These are phyloP conservation scores for Tenebrosternarchus preto DNA, from an alignment of 2,113 vertebrate species.

Conservation along the genomic window DNA sequence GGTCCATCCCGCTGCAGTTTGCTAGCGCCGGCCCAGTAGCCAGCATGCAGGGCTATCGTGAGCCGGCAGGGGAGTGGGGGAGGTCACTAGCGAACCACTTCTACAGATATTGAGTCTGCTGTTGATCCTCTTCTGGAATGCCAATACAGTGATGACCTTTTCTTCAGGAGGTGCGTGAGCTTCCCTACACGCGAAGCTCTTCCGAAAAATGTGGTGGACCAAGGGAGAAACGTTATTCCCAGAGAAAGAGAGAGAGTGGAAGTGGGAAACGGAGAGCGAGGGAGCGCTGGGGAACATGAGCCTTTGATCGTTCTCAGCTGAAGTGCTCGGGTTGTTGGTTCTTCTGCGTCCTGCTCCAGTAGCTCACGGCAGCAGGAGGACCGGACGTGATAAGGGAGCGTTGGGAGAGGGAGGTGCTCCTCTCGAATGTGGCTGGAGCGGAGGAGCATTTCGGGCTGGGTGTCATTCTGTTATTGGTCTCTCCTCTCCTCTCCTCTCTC, in stretches of 20 bases:
- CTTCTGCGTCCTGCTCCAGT: not conserved
- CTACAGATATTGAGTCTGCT: conserved; percentile 10
- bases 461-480: conserved; percentile 20
- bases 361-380: not conserved
- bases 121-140: conserved; percentile 36
- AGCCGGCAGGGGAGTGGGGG: not conserved
- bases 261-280: not conserved
- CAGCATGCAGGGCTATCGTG: not conserved
- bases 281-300: not conserved
- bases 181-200: not conserved
- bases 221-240: conserved; percentile 47
- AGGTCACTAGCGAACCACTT: conserved; percentile 41
- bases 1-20: conserved; percentile 63
- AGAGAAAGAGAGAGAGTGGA: conserved; percentile 1
- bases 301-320: too few relatives aligned
- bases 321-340: too few relatives aligned
- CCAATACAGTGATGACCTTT: conserved; percentile 31
- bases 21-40: conserved; percentile 44
- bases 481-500: conserved; percentile 7
- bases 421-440: not conserved
- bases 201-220: conserved; percentile 18
- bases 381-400: not conserved
- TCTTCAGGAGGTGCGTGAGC: conserved; percentile 5
- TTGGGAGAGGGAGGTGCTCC: not conserved
- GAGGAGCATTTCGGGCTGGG: not conserved